phyloP scores from a whole-genome alignment of 2,113 vertebrate genomes.

The Dendropsophus ebraccatus region DNA sequence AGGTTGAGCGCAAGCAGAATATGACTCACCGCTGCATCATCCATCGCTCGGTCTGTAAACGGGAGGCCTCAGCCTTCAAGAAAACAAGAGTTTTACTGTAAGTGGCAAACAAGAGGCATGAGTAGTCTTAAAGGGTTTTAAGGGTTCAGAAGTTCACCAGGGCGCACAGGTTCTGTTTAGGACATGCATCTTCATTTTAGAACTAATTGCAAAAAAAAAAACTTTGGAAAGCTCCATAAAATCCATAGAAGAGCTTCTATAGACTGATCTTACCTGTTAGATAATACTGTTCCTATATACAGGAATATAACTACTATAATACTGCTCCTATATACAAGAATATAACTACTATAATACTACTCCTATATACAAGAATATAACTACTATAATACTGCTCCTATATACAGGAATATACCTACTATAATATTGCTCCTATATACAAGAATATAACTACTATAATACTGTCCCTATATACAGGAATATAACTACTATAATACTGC shows the following conservation, averaged over 20 bases:
- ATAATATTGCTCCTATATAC: constrained; percentile 6
- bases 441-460: neutral
- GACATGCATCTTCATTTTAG: too few species aligned
- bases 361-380: neutral
- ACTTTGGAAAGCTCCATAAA: too few species aligned
- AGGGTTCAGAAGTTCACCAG: too few species aligned
- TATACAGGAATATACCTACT: constrained; percentile 12
- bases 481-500: constrained; percentile 1
- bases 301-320: neutral
- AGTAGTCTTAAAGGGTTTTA: neutral
- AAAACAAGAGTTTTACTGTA: neutral
- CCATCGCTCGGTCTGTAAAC: neutral
- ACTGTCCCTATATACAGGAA: neutral
- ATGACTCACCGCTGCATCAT: constrained; percentile 19
- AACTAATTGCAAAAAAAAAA: too few species aligned
- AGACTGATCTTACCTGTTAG: too few species aligned
- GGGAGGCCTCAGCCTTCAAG: neutral
- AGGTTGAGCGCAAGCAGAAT: neutral
- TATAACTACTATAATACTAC: neutral
- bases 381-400: neutral
- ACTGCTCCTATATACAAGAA: neutral
- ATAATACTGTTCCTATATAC: neutral
- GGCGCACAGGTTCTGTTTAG: too few species aligned
- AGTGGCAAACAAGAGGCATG: neutral
- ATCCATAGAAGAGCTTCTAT: too few species aligned